Evolutionary conservation across 64 coral and sea anemone species (phyloP).

Genomic region (Stylophora pistillata): DNA sequence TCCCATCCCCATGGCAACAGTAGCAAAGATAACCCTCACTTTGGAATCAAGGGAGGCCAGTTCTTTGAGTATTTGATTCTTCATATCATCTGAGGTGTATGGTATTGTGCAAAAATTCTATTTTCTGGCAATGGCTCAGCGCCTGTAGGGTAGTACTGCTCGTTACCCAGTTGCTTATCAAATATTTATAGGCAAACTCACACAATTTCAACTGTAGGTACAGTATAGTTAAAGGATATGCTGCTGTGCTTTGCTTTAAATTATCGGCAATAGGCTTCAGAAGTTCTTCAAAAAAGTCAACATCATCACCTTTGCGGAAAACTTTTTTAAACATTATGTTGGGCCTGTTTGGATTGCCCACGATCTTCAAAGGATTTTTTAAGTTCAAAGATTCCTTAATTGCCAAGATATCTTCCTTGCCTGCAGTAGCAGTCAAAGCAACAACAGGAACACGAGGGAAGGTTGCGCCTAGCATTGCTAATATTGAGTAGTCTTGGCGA

Average conservation of each 20-base stretch:
- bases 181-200: background rate
- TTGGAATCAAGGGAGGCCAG: constrained; percentile 6
- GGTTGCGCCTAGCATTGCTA: constrained; percentile 29
- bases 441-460: constrained; percentile 55
- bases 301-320: background rate
- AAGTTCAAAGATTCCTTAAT: constrained; percentile 28
- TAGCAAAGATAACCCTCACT: constrained; percentile 50
- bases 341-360: constrained; percentile 55
- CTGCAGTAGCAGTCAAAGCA: constrained; percentile 65
- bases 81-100: constrained; percentile 26
- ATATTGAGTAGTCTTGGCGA: background rate
- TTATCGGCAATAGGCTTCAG: constrained; percentile 61
- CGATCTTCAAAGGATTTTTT: background rate
- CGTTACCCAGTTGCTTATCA: background rate
- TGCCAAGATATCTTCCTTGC: constrained; percentile 20
- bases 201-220: constrained; percentile 58
- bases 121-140: constrained; percentile 28
- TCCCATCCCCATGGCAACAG: constrained; percentile 59
- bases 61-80: constrained; percentile 32
- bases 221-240: constrained; percentile 64
- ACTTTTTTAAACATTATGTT: constrained; percentile 50
- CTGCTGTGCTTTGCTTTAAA: constrained; percentile 13
- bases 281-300: constrained; percentile 28
- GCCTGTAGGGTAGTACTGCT: constrained; percentile 9
- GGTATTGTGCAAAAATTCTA: constrained; percentile 23